These are phyloP conservation scores for Scalopus aquaticus DNA, from an alignment of 2,113 vertebrate species.

Conservation along the genomic window DNA sequence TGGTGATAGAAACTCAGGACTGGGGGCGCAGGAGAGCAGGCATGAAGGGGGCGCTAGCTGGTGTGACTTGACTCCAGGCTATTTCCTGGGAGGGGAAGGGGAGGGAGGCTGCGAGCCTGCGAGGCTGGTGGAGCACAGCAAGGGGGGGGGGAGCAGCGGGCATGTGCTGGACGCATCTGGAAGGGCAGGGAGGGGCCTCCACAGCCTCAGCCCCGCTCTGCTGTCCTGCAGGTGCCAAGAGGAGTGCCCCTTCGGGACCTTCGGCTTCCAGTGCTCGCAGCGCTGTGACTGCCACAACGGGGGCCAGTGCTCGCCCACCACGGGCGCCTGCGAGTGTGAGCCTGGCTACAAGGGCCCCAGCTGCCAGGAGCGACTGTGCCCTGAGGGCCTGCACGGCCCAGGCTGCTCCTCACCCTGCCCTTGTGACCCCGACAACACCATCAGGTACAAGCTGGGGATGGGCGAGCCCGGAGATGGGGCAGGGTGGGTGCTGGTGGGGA, in stretches of 20 bases:
- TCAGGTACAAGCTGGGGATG: conserved; percentile 87
- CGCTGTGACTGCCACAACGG: conserved; percentile 95
- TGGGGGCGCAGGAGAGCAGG: neutral
- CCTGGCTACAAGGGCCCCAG: conserved; percentile 94
- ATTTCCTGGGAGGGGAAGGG: neutral
- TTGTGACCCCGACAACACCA: conserved; percentile 92
- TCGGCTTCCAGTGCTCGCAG: conserved; percentile 93
- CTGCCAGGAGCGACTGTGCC: conserved; percentile 97
- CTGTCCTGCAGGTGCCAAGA: conserved; percentile 92
- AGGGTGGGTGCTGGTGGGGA: neutral
- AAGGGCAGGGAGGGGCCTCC: neutral
- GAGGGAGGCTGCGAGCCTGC: too few relatives aligned
- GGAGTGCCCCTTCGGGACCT: conserved; percentile 95
- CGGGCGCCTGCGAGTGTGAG: conserved; percentile 94
- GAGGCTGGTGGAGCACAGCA: rapidly evolving
- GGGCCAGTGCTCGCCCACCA: conserved; percentile 95
- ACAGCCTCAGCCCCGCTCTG: neutral
- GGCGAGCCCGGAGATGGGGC: neutral
- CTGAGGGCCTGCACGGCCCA: conserved; percentile 92
- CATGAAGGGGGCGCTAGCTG: too few relatives aligned
- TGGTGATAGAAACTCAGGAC: neutral
- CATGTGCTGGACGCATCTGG: neutral
- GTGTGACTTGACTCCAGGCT: too few relatives aligned
- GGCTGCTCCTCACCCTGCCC: conserved; percentile 96
- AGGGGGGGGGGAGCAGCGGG: too few relatives aligned